These are phyloP conservation scores for Coptodon rendalli DNA, from an alignment of 2,113 vertebrate species.

Conservation along the genomic window DNA sequence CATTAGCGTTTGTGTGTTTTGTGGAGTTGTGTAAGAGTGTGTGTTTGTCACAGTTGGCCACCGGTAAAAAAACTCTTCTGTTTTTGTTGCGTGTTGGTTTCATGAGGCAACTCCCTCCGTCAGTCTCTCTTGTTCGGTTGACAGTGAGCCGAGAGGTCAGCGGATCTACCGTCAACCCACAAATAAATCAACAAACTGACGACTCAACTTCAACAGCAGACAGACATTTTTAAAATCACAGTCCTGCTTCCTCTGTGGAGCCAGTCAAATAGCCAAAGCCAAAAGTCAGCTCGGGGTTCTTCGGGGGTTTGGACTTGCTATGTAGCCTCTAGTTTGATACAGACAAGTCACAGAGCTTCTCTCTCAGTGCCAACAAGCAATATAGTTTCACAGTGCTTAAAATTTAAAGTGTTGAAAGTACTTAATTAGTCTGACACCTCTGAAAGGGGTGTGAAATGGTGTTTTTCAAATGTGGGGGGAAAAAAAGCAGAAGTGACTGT, in stretches of 20 bases:
- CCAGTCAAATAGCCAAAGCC: not conserved
- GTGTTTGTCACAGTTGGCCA: conserved; percentile 74
- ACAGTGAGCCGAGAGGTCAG: not conserved
- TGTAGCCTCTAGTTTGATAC: not conserved
- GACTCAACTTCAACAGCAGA: conserved; percentile 25
- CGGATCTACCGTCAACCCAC: not conserved
- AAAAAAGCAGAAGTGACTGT: not conserved
- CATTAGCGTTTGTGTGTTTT: conserved; percentile 40
- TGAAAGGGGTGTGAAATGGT: not conserved
- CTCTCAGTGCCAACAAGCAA: not conserved
- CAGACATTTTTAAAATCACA: not conserved
- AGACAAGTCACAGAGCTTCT: not conserved
- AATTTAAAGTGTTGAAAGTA: not conserved
- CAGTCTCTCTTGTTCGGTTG: not conserved
- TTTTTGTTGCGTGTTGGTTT: conserved; percentile 29
- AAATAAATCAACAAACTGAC: not conserved
- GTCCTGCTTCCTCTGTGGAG: conserved; percentile 17
- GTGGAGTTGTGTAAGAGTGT: conserved; percentile 25
- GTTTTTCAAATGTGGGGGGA: not conserved
- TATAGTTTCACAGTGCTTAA: not conserved
- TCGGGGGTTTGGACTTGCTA: not conserved
- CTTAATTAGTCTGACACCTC: not conserved
- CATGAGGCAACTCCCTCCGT: not conserved
- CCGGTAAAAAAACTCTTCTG: conserved; percentile 64
- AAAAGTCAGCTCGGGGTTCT: not conserved